A percentile compares a stretch with the other conserved stretches of the same genome.
Evolutionary conservation across 2,113 vertebrate genomes (phyloP).

Genomic region (Pycnonotus jocosus): DNA sequence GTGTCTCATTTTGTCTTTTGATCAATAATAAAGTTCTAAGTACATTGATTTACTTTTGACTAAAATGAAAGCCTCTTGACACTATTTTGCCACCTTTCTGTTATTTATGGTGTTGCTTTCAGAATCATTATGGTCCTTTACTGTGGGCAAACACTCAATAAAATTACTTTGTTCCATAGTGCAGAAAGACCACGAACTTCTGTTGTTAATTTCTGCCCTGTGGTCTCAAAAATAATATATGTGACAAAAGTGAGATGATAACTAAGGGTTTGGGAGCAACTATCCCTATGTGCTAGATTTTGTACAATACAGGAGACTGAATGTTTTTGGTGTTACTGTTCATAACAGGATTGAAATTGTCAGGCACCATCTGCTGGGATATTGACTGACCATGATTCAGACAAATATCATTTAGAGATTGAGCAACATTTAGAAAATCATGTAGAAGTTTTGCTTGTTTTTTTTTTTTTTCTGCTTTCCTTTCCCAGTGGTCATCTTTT

Average conservation of each 20-base stretch:
- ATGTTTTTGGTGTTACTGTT: not conserved
- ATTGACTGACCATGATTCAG: not conserved
- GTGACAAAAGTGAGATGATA: not conserved
- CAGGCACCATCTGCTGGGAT: conserved; percentile 23
- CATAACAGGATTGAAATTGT: conserved; percentile 8
- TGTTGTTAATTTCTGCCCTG: not conserved
- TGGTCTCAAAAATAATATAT: not conserved
- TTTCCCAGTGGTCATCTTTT: not conserved
- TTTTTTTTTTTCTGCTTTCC: not conserved
- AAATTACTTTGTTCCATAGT: not conserved
- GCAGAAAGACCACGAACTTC: not conserved
- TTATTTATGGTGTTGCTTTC: not conserved
- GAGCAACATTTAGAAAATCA: not conserved
- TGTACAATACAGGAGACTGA: not conserved
- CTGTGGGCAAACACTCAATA: not conserved
- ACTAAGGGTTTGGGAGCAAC: not conserved
- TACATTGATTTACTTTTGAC: not conserved
- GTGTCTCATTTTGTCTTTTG: not conserved
- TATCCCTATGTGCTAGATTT: not conserved
- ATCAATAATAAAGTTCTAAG: not conserved
- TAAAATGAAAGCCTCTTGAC: not conserved
- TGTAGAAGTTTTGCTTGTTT: not conserved
- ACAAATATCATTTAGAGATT: not conserved
- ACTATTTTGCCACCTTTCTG: not conserved
- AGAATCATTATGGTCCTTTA: not conserved